Base-by-base conservation (phyloP, 2,888 invertebrate genomes). In the Folsomia manolachei region DNA sequence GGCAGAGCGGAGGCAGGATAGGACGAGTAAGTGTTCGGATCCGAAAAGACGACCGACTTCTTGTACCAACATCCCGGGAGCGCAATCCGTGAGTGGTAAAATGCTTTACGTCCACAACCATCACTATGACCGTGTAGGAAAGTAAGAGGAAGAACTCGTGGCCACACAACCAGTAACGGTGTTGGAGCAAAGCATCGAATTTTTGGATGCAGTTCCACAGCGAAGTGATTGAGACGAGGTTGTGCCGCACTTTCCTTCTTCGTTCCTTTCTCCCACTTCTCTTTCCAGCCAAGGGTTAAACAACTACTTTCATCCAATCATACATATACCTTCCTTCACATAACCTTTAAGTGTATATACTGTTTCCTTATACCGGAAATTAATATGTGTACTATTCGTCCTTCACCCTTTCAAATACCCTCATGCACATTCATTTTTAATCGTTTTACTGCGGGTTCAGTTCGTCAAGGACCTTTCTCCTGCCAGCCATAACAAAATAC, bases 171-270 rank as follows among this genome's bases (percentile, higher is more conserved):
- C 39, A 39, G 39, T 14, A 39, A 39, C 39, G 39, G 39, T 4
- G 39, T 39, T n/a, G n/a, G 39, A 39, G 39, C 39, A n/a, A n/a
- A n/a, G 51, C 65, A 72, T 71, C 26, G 66, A 70, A 52, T 74
- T 71, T 27, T 25, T 63, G 63, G 72, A 69, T 63, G 74, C 71
- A 72, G 76, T 76, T 74, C 69, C 72, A 72, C 72, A 67, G 72
- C 74, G 76, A 74, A 67, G 71, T 76, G 76, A 76, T 76, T 71
- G 74, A 72, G 67, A 74, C 69, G 74, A 76, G 76, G 74, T 73
- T 73, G 73, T 65, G 27, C 70, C 65, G 56, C 64, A 71, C 71
- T 71, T 66, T 70, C 64, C 65, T 65, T 69, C 69, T 71, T 67
- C 72, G 70, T 61, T 65, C 61, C 62, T 70, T 70, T 70, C 62